These are phyloP conservation scores for Zosterops borbonicus DNA, from an alignment of 2,113 vertebrate species.

Conservation along the genomic window DNA sequence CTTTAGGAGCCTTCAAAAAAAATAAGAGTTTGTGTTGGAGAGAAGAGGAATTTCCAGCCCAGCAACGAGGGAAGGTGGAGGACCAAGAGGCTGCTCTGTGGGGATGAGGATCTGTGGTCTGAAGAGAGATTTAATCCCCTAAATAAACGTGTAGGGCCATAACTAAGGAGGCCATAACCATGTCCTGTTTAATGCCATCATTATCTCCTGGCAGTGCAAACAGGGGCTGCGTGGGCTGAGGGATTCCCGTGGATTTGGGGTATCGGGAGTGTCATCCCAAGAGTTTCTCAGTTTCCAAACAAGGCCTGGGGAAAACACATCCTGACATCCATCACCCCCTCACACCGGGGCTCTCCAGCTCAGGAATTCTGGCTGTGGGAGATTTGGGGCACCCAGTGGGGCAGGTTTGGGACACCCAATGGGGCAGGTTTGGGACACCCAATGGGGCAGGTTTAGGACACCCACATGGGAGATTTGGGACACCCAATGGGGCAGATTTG, in stretches of 20 bases:
- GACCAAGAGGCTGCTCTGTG: rapidly evolving
- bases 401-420: neutral
- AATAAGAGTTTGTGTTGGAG: neutral
- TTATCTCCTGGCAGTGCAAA: too few species aligned
- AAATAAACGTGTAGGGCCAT: too few species aligned
- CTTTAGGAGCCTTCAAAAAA: neutral
- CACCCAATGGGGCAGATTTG: neutral
- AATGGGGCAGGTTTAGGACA: too few species aligned
- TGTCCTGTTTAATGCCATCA: too few species aligned
- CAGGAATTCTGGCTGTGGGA: rapidly evolving
- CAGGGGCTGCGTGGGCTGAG: neutral
- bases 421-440: neutral
- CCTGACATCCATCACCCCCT: rapidly evolving
- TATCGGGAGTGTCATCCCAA: rapidly evolving
- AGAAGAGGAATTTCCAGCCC: neutral
- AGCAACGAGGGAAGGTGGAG: neutral
- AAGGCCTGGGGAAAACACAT: neutral
- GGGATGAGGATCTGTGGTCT: neutral
- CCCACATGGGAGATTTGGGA: too few species aligned
- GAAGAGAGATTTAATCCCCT: too few species aligned
- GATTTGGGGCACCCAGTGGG: neutral
- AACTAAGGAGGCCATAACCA: too few species aligned
- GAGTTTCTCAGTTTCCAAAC: neutral
- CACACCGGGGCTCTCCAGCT: rapidly evolving
- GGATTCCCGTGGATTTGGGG: neutral